phyloP scores from a whole-genome alignment of 2,888 invertebrate genomes.

The Prionchulus punctatus region DNA sequence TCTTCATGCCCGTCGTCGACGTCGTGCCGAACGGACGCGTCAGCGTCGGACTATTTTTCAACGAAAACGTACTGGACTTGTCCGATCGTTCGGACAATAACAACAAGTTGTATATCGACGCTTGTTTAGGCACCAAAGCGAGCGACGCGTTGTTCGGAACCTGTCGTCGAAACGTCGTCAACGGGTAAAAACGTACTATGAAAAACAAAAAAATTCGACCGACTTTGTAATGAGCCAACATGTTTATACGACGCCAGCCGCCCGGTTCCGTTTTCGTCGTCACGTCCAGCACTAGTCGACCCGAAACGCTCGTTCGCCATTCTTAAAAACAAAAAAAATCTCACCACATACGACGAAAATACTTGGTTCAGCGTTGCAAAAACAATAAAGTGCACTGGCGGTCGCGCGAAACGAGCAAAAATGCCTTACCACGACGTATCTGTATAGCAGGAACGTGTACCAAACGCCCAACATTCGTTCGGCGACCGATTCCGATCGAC shows the following conservation, averaged over 20 bases:
- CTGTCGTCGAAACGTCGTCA: too few relatives aligned
- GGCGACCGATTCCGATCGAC: conserved; percentile 83
- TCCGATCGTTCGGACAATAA: conserved; percentile 83
- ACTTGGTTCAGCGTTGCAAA: too few relatives aligned
- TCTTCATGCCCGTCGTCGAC: too few relatives aligned
- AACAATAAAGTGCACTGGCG: too few relatives aligned
- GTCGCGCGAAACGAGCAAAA: too few relatives aligned
- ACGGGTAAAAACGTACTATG: too few relatives aligned
- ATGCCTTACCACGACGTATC: conserved; percentile 62
- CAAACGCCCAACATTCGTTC: conserved; percentile 99
- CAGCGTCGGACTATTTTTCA: conserved; percentile 64
- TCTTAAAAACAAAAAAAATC: conserved; percentile 47
- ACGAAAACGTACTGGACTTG: conserved; percentile 73
- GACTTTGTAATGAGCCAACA: conserved; percentile 82
- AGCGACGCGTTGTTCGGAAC: conserved; percentile 81
- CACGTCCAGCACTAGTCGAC: conserved; percentile 78
- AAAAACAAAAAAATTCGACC: too few relatives aligned
- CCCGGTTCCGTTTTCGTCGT: conserved; percentile 76
- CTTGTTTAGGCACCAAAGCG: conserved; percentile 80
- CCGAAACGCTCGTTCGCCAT: conserved; percentile 86
- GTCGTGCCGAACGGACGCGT: conserved; percentile 48
- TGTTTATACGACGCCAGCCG: conserved; percentile 92
- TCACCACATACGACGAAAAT: too few relatives aligned
- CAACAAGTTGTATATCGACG: conserved; percentile 48
- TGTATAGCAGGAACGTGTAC: conserved; percentile 95